These are phyloP conservation scores for Triplophysa tibetana DNA, from an alignment of 2,113 vertebrate genomes.

Conservation along the genomic window DNA sequence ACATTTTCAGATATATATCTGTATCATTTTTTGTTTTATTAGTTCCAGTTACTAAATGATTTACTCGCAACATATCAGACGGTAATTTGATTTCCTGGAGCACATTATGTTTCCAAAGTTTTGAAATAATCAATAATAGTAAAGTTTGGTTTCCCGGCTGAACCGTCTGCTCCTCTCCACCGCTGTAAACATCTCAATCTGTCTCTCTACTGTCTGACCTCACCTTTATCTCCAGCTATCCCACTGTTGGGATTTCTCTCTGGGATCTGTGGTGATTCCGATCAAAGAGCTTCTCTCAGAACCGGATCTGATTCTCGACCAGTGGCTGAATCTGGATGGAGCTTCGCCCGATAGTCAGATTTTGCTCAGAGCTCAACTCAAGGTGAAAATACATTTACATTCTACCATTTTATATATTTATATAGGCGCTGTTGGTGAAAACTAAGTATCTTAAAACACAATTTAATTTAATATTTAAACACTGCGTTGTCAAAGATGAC, in stretches of 20 bases:
- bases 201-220: neutral
- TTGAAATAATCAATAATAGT: neutral
- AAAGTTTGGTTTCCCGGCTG: neutral
- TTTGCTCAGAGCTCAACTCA: conserved; percentile 82
- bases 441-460: too few species aligned
- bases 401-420: neutral
- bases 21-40: neutral
- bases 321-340: conserved; percentile 77
- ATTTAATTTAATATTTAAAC: too few species aligned
- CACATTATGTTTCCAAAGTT: neutral
- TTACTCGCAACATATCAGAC: neutral
- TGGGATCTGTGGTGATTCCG: conserved; percentile 81
- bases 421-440: too few species aligned
- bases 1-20: neutral
- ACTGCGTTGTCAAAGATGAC: too few species aligned
- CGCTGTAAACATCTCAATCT: neutral
- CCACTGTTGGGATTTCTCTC: conserved; percentile 71
- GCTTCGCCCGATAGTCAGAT: conserved; percentile 77
- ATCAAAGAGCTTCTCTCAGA: conserved; percentile 76
- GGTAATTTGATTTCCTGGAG: neutral
- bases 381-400: conserved; percentile 66
- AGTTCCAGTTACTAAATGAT: neutral
- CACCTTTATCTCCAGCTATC: conserved; percentile 61
- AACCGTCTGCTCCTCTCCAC: neutral
- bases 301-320: conserved; percentile 78